Evolutionary conservation across 2,888 invertebrate species (phyloP), one percentile per base, ranked within the genome.

Genomic region (Archips xylosteana): DNA sequence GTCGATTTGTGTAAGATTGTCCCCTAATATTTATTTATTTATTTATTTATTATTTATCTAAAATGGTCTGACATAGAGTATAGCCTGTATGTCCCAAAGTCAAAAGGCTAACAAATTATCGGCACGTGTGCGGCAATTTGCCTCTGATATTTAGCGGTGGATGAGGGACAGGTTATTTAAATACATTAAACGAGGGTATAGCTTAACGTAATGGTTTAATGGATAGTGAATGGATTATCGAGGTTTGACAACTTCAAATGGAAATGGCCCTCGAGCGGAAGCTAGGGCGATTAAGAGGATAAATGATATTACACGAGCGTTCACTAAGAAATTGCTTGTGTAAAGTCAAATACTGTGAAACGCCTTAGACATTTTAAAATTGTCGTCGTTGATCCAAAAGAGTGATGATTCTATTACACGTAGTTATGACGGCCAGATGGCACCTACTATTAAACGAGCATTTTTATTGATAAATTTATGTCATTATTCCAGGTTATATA

Each of bases 81-180:
- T 23, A 23, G 23, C 23, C 23, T 23, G 23, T 73, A 59, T 69
- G 62, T 73, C 67, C 6, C 32, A 6, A 69, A 69, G 69, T 74
- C 69, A 69, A 74, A 39, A 74, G 51, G 64, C 15, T 51, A 42
- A 64, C 68, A 69, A 74, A 74, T 69, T 74, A 74, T 59, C 64
- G 51, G 51, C 69, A 74, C 64, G 69, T 69, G 73, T 69, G 69
- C 59, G 23, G 23, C 51, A 54, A 54, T 54, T 23, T 54, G 51
- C 15, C 23, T 54, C 15, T 9, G 51, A n/a, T 54, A 15, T 54
- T 15, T 54, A 54, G 23, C 15, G 9, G 51, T 15, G 51, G 9
- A 49, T 49, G 68, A 73, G 39, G 62, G 67, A 36, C 68, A 69
- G 73, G 60, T 69, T 69, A 63, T 42, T 60, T 69, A 69, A 68